Base-by-base conservation (phyloP, 2,797 vertebrate species). In the Astyanax mexicanus region DNA sequence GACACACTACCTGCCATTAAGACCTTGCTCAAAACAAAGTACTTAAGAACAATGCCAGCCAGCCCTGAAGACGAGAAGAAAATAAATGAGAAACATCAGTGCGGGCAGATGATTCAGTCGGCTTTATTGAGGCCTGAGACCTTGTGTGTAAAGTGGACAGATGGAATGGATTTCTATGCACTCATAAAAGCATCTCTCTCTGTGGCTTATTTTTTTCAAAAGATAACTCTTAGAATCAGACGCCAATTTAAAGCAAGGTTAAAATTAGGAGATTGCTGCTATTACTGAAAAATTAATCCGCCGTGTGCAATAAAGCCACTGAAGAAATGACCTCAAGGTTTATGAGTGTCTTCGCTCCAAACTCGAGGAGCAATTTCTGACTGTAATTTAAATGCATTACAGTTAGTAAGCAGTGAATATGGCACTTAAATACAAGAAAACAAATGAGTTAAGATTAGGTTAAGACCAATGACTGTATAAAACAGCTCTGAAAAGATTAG, bases 1-100 rank as follows among this genome's bases (percentile, higher is more conserved):
- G 58, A 62, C 37, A 74, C 10, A 42, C 77, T 49, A 65, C 35
- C 49, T 37, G 70, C 51, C 65, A 64, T 69, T 52, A 69, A 42
- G 38, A 45, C 37, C 27, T 49, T 38, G 32, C 57, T 45, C 54
- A 37, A 69, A 69, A 35, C 64, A 65, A 51, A 61, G 45, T 67
- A 54, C 70, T 79, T 29, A 58, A 62, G 25, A 79, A 68, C 23
- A 45, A 60, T 38, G 32, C n/a, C 37, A 29, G 15, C 9, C 44
- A 45, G 77, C 40, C 13, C 19, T 57, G 5, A 11, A 37, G 23
- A 47, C 3, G 11, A 55, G 7, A 40, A 45, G n/a, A 55, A 12
- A 9, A 52, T 54, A 55, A 69, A 57, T 57, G 13, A 19, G 51
- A 69, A 47, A 62, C 5, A 42, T 19, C 27, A 25, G 9, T 32